Conservation (phyloP, 2,888 invertebrate genomes). For the Dione vanillae region DNA sequence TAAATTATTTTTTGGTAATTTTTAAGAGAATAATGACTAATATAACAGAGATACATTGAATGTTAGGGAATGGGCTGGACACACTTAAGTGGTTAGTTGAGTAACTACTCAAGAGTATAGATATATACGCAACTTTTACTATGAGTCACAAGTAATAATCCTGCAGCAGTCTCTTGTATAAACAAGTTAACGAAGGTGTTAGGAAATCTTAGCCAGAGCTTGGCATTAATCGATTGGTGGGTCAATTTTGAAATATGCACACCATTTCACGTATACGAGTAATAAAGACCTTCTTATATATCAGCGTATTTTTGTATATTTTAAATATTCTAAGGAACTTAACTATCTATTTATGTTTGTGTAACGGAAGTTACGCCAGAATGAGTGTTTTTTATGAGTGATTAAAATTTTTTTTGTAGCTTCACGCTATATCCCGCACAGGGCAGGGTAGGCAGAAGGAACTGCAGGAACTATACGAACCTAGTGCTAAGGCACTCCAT, state of each 20-base stretch:
- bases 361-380: neutral
- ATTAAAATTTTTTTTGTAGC: too few species aligned
- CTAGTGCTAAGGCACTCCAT: too few species aligned
- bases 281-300: neutral
- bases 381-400: too few species aligned
- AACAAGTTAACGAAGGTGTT: slow-evolving; percentile 10
- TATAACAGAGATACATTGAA: too few species aligned
- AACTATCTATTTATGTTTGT: neutral
- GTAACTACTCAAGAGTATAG: neutral
- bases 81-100: neutral
- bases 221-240: slow-evolving; percentile 5
- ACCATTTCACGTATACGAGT: neutral
- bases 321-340: neutral
- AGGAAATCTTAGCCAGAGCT: slow-evolving; percentile 9
- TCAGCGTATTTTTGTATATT: neutral
- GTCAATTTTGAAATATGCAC: slow-evolving; percentile 7
- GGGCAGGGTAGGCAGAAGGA: too few species aligned
- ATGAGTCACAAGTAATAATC: neutral
- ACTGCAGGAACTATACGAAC: too few species aligned
- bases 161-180: neutral
- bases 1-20: too few species aligned
- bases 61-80: too few species aligned
- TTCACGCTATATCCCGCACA: too few species aligned
- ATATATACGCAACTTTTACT: neutral
- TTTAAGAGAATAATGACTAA: too few species aligned